phyloP scores from a whole-genome alignment of 2,888 invertebrate species.

The Alentia gelatinosa region DNA sequence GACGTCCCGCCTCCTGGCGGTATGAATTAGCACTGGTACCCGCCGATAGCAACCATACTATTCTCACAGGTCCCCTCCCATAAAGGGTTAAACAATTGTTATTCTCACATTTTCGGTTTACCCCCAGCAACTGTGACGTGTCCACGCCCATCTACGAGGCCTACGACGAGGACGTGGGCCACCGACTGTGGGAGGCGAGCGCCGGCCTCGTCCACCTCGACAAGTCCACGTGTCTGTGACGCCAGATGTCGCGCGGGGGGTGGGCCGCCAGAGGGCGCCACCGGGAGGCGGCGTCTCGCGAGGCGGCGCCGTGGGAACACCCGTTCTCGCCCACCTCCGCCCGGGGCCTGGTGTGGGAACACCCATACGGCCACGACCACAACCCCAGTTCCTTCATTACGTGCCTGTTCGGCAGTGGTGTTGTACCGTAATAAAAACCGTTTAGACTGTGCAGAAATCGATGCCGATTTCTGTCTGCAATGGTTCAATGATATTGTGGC shows the following conservation, averaged over 20 bases:
- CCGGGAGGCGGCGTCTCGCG: background rate
- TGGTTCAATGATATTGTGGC: no score
- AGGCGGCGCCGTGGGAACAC: background rate
- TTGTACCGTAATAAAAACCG: no score
- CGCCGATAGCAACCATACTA: no score
- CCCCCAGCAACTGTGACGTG: slow-evolving; percentile 33
- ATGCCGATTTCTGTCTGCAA: no score
- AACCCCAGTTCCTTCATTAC: no score
- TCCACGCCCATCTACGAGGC: slow-evolving; percentile 45
- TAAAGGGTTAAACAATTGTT: no score
- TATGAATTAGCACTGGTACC: no score
- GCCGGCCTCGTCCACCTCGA: background rate
- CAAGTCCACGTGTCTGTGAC: background rate
- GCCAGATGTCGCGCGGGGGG: background rate
- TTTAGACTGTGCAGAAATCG: no score
- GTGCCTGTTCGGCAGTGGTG: no score
- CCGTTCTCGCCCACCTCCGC: background rate
- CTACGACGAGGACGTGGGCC: background rate
- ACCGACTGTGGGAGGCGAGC: slow-evolving; percentile 37
- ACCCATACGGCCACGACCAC: background rate
- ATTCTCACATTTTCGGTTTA: no score
- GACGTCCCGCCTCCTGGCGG: no score
- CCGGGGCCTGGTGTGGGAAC: background rate
- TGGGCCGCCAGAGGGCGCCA: background rate
- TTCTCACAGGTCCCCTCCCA: no score